phyloP scores from a whole-genome alignment of 2,888 invertebrate species.

The Eupithecia subumbrata region DNA sequence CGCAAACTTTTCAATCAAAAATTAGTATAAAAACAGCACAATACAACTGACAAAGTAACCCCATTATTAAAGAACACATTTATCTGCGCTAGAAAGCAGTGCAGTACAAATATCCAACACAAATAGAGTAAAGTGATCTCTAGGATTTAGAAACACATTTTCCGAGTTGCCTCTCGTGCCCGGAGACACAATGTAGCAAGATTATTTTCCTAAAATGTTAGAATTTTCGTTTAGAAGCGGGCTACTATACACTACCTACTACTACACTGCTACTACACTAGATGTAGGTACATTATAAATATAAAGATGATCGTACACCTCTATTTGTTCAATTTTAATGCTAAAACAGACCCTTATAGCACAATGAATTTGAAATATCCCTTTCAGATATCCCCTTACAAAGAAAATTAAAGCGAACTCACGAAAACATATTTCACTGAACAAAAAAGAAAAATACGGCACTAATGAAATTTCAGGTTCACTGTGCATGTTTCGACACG shows the following conservation, averaged over 20 bases:
- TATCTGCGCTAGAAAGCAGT: neutral
- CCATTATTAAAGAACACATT: neutral
- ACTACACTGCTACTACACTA: neutral
- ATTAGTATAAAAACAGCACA: neutral
- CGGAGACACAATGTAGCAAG: neutral
- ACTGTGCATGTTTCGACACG: neutral
- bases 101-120: conserved; percentile 4
- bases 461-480: neutral
- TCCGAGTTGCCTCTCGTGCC: neutral
- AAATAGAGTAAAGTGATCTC: conserved; percentile 4
- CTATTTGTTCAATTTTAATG: neutral
- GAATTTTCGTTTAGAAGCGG: neutral
- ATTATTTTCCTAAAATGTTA: neutral
- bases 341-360: neutral
- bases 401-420: neutral
- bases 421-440: neutral
- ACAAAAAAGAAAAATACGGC: neutral
- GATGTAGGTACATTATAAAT: neutral
- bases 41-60: neutral
- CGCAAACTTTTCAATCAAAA: neutral
- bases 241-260: too few relatives aligned
- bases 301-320: neutral
- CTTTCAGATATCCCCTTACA: neutral
- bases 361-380: neutral
- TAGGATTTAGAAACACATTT: neutral